Evolutionary conservation across 2,113 vertebrate species (phyloP).

Genomic region (Aphyosemion australe): DNA sequence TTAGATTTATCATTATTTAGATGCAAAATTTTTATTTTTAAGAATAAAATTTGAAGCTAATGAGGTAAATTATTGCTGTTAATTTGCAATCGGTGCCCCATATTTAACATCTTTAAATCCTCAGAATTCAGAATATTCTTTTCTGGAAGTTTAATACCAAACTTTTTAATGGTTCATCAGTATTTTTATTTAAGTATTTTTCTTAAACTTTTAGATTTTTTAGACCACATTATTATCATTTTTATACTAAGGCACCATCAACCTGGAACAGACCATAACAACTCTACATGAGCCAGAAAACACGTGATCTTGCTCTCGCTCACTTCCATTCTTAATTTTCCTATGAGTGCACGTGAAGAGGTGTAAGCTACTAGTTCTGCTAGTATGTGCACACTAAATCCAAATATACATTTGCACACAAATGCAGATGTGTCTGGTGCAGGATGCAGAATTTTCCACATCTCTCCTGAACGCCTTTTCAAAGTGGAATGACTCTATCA

Average conservation of each 20-base stretch:
- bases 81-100: too few relatives aligned
- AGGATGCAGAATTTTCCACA: slow-evolving; percentile 53
- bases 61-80: too few relatives aligned
- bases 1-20: too few relatives aligned
- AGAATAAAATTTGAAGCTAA: too few relatives aligned
- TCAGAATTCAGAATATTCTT: too few relatives aligned
- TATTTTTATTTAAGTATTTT: too few relatives aligned
- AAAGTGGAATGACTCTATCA: slow-evolving; percentile 69
- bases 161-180: too few relatives aligned
- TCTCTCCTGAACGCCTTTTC: slow-evolving; percentile 49
- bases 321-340: slow-evolving; percentile 74
- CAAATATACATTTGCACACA: slow-evolving; percentile 18
- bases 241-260: slow-evolving; percentile 40
- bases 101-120: too few relatives aligned
- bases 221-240: too few relatives aligned
- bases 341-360: slow-evolving; percentile 37
- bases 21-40: too few relatives aligned
- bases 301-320: slow-evolving; percentile 65
- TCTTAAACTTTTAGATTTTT: too few relatives aligned
- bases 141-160: too few relatives aligned
- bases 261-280: slow-evolving; percentile 71
- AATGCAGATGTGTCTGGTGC: slow-evolving; percentile 60
- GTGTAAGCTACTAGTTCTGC: neutral
- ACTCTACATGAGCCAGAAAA: slow-evolving; percentile 73
- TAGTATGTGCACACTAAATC: slow-evolving; percentile 28